A percentile compares a stretch with the other conserved stretches of the same genome.
Conservation (phyloP, 1,140 invertebrate species). For the Spodoptera frugiperda region DNA sequence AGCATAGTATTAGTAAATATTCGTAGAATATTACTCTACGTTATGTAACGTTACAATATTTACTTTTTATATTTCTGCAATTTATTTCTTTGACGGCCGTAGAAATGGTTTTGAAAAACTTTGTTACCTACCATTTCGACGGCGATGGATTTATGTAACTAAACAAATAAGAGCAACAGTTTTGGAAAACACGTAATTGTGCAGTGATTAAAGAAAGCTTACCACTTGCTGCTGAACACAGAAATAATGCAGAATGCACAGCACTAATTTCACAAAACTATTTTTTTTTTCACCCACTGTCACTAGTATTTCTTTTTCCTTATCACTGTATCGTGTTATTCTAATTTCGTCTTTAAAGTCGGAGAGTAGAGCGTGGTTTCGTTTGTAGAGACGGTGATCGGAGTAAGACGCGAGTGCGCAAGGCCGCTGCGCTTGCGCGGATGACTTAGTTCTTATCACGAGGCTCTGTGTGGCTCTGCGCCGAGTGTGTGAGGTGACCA, state of each 20-base stretch:
- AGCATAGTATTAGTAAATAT: not conserved
- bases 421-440: constrained; percentile 39
- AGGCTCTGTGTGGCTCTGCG: constrained; percentile 2
- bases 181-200: constrained; percentile 7
- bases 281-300: constrained; percentile 31
- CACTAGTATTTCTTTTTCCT: constrained; percentile 18
- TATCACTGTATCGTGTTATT: constrained; percentile 34
- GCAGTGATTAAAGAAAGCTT: constrained; percentile 30
- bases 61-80: too few relatives aligned
- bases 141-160: not conserved
- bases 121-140: too few relatives aligned
- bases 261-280: constrained; percentile 24
- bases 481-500: constrained; percentile 34
- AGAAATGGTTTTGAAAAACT: too few relatives aligned
- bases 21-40: not conserved
- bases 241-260: not conserved
- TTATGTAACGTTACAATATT: not conserved
- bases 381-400: not conserved
- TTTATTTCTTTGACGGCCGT: too few relatives aligned
- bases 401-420: constrained; percentile 34
- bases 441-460: constrained; percentile 42
- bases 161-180: not conserved
- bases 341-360: constrained; percentile 21
- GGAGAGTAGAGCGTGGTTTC: not conserved
- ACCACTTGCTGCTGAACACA: not conserved